Conservation (phyloP, 2,797 vertebrate genomes). For the Spatula versicolor region DNA sequence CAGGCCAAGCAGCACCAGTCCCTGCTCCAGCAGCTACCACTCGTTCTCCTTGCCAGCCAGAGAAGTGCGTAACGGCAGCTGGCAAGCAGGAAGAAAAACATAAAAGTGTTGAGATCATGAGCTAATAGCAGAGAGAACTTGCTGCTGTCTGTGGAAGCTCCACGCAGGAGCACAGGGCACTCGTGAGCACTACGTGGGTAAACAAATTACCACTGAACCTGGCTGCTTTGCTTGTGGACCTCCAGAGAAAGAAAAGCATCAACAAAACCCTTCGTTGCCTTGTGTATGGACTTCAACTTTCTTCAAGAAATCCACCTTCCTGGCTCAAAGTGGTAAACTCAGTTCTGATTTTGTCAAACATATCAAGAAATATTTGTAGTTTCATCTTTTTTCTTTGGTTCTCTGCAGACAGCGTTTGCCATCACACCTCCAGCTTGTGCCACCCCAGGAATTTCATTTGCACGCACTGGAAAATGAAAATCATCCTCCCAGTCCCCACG, state of each 20-base stretch:
- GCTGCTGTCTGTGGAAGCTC: not conserved
- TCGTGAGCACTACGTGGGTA: not conserved
- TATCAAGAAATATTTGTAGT: not conserved
- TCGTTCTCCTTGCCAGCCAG: not conserved
- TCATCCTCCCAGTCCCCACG: not conserved
- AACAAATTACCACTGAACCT: not conserved
- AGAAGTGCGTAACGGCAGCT: conserved; percentile 4
- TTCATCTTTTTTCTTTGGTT: not conserved
- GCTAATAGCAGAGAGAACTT: conserved; percentile 46
- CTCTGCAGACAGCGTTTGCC: not conserved
- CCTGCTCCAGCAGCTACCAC: not conserved
- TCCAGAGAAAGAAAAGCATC: not conserved
- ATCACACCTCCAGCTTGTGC: not conserved
- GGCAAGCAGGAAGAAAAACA: not conserved
- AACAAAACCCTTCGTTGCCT: not conserved
- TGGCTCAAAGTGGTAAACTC: not conserved
- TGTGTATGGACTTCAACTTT: not conserved
- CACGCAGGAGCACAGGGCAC: not conserved
- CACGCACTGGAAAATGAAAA: not conserved
- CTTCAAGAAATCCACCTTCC: not conserved
- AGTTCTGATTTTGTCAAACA: not conserved
- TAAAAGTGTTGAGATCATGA: conserved; percentile 55
- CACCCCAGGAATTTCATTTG: not conserved
- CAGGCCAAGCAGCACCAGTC: not conserved
- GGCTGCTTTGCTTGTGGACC: not conserved